Evolutionary conservation across 2,797 vertebrate genomes (phyloP).

Genomic region (Lateolabrax maculatus): DNA sequence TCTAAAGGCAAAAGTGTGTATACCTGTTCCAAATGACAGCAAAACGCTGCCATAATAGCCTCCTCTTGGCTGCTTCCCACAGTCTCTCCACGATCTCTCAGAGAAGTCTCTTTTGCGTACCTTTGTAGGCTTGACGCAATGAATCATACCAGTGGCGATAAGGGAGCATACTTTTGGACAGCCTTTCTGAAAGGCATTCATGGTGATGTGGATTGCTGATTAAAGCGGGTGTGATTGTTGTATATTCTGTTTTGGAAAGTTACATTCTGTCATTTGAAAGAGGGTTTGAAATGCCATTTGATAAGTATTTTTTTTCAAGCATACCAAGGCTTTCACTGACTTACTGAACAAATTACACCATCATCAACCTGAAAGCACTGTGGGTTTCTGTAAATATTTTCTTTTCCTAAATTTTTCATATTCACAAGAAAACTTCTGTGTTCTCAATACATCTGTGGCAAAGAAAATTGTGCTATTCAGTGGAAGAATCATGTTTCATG

Average conservation of each 20-base stretch:
- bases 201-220: neutral
- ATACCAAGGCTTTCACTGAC: neutral
- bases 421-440: neutral
- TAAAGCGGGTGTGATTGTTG: neutral
- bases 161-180: neutral
- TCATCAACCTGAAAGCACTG: neutral
- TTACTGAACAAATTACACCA: neutral
- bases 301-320: neutral
- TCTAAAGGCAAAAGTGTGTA: neutral
- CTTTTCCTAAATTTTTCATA: neutral
- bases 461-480: neutral
- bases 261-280: neutral
- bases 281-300: neutral
- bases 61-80: neutral
- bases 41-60: neutral
- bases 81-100: neutral
- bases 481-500: neutral
- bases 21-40: neutral
- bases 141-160: neutral
- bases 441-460: neutral
- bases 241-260: constrained; percentile 1
- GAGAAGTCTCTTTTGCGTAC: neutral
- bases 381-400: neutral
- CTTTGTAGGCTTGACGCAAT: neutral
- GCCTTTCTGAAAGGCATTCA: neutral